phyloP scores from a whole-genome alignment of 2,888 invertebrate species.

The Chymomyza fuscimana region DNA sequence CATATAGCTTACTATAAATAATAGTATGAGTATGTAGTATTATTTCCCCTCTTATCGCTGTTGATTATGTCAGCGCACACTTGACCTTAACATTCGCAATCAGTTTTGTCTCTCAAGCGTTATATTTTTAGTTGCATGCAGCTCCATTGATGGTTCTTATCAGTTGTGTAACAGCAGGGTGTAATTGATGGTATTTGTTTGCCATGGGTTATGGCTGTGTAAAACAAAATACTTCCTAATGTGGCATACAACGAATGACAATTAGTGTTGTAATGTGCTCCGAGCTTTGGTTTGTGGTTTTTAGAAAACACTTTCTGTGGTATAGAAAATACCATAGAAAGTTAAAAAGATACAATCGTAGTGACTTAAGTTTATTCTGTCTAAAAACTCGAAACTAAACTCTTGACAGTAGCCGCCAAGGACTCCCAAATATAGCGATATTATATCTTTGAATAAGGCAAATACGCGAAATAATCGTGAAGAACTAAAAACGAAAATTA shows the following conservation, averaged over 20 bases:
- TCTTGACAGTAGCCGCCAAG: too few species aligned
- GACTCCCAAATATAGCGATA: too few species aligned
- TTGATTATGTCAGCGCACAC: constrained; percentile 10
- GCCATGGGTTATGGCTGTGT: neutral
- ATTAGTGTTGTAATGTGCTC: too few species aligned
- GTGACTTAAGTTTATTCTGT: too few species aligned
- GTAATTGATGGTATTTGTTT: neutral
- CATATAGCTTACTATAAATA: neutral
- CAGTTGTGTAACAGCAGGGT: neutral
- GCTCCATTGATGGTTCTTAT: neutral
- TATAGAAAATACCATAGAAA: too few species aligned
- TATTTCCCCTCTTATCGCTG: constrained; percentile 2
- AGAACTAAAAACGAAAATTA: too few species aligned
- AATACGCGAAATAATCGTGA: too few species aligned
- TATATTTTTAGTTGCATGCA: neutral
- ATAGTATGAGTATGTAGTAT: neutral
- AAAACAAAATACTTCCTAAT: neutral
- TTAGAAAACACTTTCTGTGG: too few species aligned
- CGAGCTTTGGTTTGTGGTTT: too few species aligned
- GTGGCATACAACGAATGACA: neutral
- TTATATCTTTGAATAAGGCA: too few species aligned
- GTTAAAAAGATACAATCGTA: too few species aligned
- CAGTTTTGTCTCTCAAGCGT: constrained; percentile 23
- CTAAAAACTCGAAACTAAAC: too few species aligned
- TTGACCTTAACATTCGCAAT: constrained; percentile 53